A percentile compares a stretch with the other conserved stretches of the same genome.
Evolutionary conservation across 2,113 vertebrate species (phyloP).

Genomic region (Cochlearius cochlearius): DNA sequence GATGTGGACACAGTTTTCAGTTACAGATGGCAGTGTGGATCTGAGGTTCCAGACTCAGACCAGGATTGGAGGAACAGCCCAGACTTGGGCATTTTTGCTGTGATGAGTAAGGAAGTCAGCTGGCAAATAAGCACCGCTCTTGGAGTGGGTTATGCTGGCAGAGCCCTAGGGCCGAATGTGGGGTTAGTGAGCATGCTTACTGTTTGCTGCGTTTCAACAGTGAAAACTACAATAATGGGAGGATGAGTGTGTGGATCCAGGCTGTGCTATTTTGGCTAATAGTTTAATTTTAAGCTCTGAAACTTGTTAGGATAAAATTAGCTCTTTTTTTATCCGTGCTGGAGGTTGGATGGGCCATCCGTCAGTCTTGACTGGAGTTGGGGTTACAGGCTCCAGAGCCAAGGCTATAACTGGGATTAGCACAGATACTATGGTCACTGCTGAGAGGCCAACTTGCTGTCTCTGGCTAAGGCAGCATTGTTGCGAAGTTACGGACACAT

Average conservation of each 20-base stretch:
- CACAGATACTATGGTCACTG: background rate
- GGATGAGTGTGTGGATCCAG: background rate
- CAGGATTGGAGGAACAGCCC: background rate
- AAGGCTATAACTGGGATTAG: background rate
- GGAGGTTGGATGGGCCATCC: background rate
- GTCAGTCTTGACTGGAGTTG: background rate
- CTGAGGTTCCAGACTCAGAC: background rate
- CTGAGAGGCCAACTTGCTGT: background rate
- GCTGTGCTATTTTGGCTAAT: background rate
- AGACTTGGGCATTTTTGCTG: background rate
- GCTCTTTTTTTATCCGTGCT: background rate
- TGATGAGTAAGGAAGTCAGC: background rate
- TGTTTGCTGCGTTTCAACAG: background rate
- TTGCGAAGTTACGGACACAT: background rate
- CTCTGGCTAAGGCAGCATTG: background rate
- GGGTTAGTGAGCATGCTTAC: background rate
- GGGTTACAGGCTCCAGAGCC: background rate
- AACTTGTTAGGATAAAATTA: background rate
- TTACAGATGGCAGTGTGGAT: background rate
- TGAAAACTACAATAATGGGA: background rate
- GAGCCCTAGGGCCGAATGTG: background rate
- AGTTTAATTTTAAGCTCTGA: background rate
- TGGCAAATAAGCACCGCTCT: background rate
- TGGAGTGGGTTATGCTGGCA: background rate
- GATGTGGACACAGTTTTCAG: background rate